Base-by-base conservation (phyloP, 2,113 vertebrate species). In the Corydoras sp. region DNA sequence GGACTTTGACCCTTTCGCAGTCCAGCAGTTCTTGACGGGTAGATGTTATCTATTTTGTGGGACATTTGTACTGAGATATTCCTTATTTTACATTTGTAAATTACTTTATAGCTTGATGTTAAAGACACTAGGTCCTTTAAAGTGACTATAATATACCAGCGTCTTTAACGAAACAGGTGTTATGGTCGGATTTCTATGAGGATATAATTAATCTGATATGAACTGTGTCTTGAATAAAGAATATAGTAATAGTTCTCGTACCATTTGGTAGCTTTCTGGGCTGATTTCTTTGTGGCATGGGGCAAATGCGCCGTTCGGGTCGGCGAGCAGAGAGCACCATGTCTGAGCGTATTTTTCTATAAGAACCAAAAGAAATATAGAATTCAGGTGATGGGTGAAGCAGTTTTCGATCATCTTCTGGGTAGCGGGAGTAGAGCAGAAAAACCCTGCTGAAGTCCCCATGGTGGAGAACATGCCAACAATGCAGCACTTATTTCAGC, bases 321-420 rank as follows among this genome's bases (percentile, higher is more conserved):
- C 84, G 0, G 79, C 82, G 43, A 96, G 88, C 76, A 81, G 81
- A 3, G 89, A 89, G 61, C 94, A 97, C 94, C 93, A 94, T 53
- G 88, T 85, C 74, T 88, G 80, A 14, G 94, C 95, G 2, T 88
- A 95, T 51, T 89, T 87, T 53, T 94, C 95, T 97, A 84, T 78
- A 72, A 81, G 4, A 9, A 75, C 65, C 35, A 76, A 51, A 80
- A 56, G 2, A 48, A 15, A 0, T 43, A 2, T 32, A 61, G n/a
- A 31, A 12, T 24, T 49, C 8, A 53, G 11, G 54, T n/a, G 5
- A 0, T 51, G 4, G 2, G 8, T 29, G 6, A 9, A 15, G 10
- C 3, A 43, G 18, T 24, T 24, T 24, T 24, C 18, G 1, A 24
- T 24, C 18, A 24, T 24, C 18, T 24, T 24, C 18, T 30, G 1